Base-by-base conservation (phyloP, 2,888 invertebrate genomes). In the Aplocera efformata region DNA sequence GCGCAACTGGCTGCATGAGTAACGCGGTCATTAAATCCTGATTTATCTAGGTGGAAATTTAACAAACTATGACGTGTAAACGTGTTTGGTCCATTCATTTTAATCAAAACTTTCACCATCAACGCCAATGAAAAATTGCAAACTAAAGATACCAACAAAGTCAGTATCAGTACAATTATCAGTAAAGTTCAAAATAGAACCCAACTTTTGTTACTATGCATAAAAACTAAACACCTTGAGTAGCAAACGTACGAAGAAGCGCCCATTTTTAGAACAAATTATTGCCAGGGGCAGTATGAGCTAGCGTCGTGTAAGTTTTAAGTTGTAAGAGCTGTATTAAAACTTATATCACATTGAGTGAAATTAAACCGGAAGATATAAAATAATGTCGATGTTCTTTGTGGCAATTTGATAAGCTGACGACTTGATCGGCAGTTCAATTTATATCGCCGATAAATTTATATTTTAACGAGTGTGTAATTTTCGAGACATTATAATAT, bases 331-430 rank as follows among this genome's bases (percentile, higher is more conserved):
- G 54, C 63, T 69, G 63, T 44, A 71, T 66, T 66, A 60, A n/a
- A n/a, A 61, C 53, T 66, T 64, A 63, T 67, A 73, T 71, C 61
- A 64, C 55, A 53, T 43, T 39, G 48, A 68, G 74, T 67, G 78
- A 80, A 80, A 79, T 65, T 72, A 62, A 72, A 76, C 74, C 79
- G 79, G 77, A 79, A 71, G 70, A 73, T 73, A 65, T 68, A 68
- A 72, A 76, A 73, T 74, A n/a, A 81, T 79, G 79, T 79, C 73
- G 66, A 70, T 67, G 61, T 53, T 36, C 46, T 67, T 67, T 56
- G 62, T 61, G 60, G 53, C 59, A 61, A 67, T 67, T 74, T 72
- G 63, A 66, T 70, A 67, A 70, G 67, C 58, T 59, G 61, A 61
- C 56, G 58, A 56, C 61, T 65, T 57, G 63, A 48, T 68, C 45